Base-by-base conservation (phyloP, 2,113 vertebrate genomes). In the Oceanodroma tethys region DNA sequence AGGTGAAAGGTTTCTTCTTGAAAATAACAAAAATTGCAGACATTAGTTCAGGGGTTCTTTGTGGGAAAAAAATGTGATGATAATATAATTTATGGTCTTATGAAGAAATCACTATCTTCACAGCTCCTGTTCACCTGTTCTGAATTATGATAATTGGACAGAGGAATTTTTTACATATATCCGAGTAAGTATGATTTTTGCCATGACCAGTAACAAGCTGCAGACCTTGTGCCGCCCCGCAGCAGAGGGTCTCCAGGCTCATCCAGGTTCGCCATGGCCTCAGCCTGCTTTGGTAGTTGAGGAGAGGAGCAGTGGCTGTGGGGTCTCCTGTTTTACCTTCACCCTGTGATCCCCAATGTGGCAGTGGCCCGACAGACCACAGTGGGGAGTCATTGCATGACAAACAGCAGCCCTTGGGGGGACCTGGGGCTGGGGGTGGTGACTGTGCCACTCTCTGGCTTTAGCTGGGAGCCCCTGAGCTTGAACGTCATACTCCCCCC, bases 331-430 rank as follows among this genome's bases (percentile, higher is more conserved):
- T 11, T 72, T 63, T 38, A 43, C 10, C 26, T 60, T 72, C 45
- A 48, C 16, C 26, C 14, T 42, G 26, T 30, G 59, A 21, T 48
- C 14, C 52, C 19, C n/a, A 36, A 1, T 2, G 1, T n/a, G 43
- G 14, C 27, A 42, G 30, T 32, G 17, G 27, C 23, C 10, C 2
- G 0, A 45, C 7, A 8, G 17, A 52, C 32, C 6, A 4, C 40
- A 50, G 26, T 8, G 18, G n/a, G 9, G 43, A 72, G 17, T 40
- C 65, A 45, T 13, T 0, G 0, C 0, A 2, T 66, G 17, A 34
- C 47, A 68, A 45, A 80, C 2, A 21, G 34, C 5, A 66, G 29
- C n/a, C 21, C 10, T 5, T 13, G 22, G 13, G 15, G 26, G 25
- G 1, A 42, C 3, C 32, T 55, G 27, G 8, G 50, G 23, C 16